Base-by-base conservation (phyloP, 2,113 vertebrate genomes). In the Grallaria varia region DNA sequence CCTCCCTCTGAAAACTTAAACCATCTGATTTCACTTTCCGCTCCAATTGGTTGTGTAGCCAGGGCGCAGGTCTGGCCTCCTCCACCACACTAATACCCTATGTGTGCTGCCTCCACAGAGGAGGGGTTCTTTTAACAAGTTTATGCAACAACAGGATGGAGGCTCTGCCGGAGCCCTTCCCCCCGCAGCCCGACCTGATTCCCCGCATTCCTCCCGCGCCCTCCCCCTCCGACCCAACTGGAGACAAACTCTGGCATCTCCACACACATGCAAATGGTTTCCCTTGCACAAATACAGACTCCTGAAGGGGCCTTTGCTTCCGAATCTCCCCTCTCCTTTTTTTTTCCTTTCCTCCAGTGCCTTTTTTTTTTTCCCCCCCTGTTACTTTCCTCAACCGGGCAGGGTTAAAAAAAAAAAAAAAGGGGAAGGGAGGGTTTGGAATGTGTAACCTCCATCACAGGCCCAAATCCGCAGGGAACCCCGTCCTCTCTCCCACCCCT, bases 181-280 rank as follows among this genome's bases (percentile, higher is more conserved):
- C 97, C 97, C 96, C 97, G 86, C 95, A 96, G 97, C 97, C 96
- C 97, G 98, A 98, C 98, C 98, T 98, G 98, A 98, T 98, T 98
- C 98, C 97, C 98, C 97, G 97, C 98, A 99, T 98, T 98, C 98
- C 98, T 98, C 96, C 97, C 91, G 96, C 98, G 96, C 97, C 98
- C 98, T 97, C 98, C 97, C 98, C 89, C 93, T 92, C 95, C 94
- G 88, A 87, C 95, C 95, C 94, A 95, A 95, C 84, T 93, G 97
- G 97, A 98, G 98, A 98, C 98, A 98, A 98, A 98, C 95, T 95
- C 95, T 97, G 98, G 98, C 98, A 97, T 96, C 98, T 98, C 97
- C 98, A 98, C 97, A 98, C 92, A 94, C 95, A 93, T 92, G 91
- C 94, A 97, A 93, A 97, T 93, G 95, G 95, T 97, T 97, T 97